Base-by-base conservation (phyloP, 2,797 vertebrate species). In the Psittacula derbiana region DNA sequence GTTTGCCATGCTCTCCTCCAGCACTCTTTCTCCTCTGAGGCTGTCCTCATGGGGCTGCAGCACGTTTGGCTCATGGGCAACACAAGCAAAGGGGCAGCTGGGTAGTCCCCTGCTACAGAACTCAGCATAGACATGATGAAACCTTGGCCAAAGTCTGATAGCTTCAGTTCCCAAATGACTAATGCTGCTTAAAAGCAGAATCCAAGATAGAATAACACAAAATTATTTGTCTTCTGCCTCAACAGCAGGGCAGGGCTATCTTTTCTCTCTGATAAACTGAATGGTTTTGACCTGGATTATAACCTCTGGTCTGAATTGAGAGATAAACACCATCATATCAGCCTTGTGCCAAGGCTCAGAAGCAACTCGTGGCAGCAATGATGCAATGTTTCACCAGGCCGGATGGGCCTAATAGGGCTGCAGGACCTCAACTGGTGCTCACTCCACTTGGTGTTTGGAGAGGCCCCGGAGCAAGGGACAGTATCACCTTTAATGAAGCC, bases 271-370 rank as follows among this genome's bases (percentile, higher is more conserved):
- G 62, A 75, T 80, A 65, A 84, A 40, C 14, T 12, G 41, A 81
- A 71, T 80, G 31, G 28, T 20, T 95, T 93, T 92, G 73, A 76
- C 64, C 38, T 43, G 46, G 30, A 65, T 36, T 71, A 20, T 40
- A 90, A 90, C 47, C 36, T 79, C 66, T 60, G 24, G 10, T 73
- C 91, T 84, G 80, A 95, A 82, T 73, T 67, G 19, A 60, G 86
- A 88, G 71, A 60, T 85, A 92, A 90, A 24, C 24, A 9, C 41
- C 0, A 1, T 55, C n/a, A 2, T n/a, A 43, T 28, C 33, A 86
- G 64, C 60, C 36, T 66, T 13, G 71, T 24, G 24, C 53, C 80
- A 84, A 91, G 43, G 20, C 52, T 93, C 44, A 8, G 72, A 47
- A 71, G 31, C 0, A 6, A 24, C 55, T 72, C 3, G 8, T 58